phyloP scores from a whole-genome alignment of 2,888 invertebrate species.

The Diachrysia chrysitis region DNA sequence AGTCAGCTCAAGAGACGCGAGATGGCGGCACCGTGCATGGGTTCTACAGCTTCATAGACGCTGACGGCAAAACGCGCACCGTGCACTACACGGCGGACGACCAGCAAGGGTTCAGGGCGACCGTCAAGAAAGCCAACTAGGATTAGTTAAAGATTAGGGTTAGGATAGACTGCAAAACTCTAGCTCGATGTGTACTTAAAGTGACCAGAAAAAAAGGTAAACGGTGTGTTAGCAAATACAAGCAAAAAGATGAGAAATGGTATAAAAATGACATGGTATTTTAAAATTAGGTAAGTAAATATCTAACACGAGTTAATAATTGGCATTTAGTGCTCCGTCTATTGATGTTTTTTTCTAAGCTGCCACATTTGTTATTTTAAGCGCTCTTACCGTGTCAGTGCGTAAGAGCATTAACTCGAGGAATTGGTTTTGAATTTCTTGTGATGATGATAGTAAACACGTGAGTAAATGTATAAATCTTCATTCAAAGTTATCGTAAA shows the following conservation, averaged over 20 bases:
- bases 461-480: conserved; percentile 4
- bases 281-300: no score
- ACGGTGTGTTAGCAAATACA: no score
- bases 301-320: no score
- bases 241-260: no score
- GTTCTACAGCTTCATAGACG: conserved; percentile 77
- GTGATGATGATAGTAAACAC: no score
- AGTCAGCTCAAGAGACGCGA: conserved; percentile 72
- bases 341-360: neutral
- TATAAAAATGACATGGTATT: no score
- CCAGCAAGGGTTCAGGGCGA: conserved; percentile 70
- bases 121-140: conserved; percentile 62
- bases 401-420: neutral
- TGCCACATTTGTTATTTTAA: neutral
- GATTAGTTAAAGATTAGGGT: neutral
- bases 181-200: neutral
- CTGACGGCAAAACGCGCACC: conserved; percentile 76
- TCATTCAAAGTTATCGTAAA: neutral
- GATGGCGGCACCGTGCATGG: conserved; percentile 74
- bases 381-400: no score
- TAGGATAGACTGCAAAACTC: conserved; percentile 19
- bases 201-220: neutral
- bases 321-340: no score
- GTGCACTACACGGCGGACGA: conserved; percentile 80
- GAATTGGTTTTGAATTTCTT: neutral